A percentile compares a stretch with the other conserved stretches of the same genome.
Conservation (phyloP, 2,113 vertebrate species). For the Thalassarche chlororhynchos region DNA sequence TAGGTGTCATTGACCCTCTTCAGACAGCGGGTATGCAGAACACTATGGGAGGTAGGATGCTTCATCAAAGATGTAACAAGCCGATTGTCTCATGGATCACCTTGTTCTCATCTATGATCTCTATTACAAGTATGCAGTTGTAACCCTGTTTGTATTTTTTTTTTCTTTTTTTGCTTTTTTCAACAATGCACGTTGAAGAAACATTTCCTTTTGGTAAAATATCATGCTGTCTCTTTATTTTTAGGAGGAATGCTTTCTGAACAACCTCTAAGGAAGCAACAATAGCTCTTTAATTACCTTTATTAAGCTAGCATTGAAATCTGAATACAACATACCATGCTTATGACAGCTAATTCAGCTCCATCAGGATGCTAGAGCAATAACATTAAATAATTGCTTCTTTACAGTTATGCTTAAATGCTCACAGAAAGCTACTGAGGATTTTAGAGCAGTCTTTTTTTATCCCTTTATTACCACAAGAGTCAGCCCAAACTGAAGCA, state of each 20-base stretch:
- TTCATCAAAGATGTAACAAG: not conserved
- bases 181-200: not conserved
- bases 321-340: not conserved
- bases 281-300: not conserved
- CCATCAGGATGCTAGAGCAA: not conserved
- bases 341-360: not conserved
- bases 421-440: not conserved
- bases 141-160: not conserved
- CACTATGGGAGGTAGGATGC: not conserved
- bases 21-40: not conserved
- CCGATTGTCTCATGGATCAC: not conserved
- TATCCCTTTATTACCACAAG: not conserved
- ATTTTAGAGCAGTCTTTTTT: not conserved
- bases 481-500: not conserved
- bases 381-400: not conserved
- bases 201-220: not conserved
- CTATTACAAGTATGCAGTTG: not conserved
- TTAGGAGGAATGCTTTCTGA: not conserved
- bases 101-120: not conserved
- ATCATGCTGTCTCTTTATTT: not conserved
- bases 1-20: not conserved
- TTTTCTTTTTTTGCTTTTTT: not conserved
- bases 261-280: not conserved
- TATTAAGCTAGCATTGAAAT: not conserved
- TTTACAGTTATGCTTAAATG: not conserved